A percentile compares a stretch with the other conserved stretches of the same genome.
Conservation (phyloP, 2,888 invertebrate genomes). For the Thumatha senex region DNA sequence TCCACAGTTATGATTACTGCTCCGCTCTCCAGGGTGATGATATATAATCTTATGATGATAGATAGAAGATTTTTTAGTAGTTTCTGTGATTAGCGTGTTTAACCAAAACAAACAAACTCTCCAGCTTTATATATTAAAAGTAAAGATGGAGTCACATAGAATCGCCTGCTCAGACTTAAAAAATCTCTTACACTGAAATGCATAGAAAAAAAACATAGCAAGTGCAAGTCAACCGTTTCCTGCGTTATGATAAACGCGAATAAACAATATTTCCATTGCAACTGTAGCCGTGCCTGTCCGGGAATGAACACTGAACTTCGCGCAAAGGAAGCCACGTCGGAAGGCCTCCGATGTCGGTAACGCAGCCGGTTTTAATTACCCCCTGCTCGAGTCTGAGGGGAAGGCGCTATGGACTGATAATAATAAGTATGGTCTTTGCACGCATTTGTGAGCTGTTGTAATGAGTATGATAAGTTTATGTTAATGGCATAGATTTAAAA, state of each 20-base stretch:
- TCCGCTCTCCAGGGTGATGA: too few relatives aligned
- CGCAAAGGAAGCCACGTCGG: constrained; percentile 49
- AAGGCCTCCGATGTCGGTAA: constrained; percentile 44
- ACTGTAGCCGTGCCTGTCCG: constrained; percentile 31
- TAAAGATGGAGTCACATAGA: too few relatives aligned
- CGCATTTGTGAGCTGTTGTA: constrained; percentile 53
- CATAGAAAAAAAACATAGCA: constrained; percentile 10
- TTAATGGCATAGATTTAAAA: constrained; percentile 2
- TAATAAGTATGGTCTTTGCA: constrained; percentile 62
- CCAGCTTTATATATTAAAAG: too few relatives aligned
- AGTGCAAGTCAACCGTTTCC: constrained; percentile 36
- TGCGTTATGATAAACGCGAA: constrained; percentile 37
- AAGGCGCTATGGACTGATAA: constrained; percentile 36
- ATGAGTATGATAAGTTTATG: constrained; percentile 28
- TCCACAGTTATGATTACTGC: too few relatives aligned
- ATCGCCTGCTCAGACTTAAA: too few relatives aligned
- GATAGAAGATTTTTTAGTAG: too few relatives aligned
- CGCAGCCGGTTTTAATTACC: constrained; percentile 56
- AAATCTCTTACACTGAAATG: too few relatives aligned
- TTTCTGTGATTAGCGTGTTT: too few relatives aligned
- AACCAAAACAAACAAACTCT: too few relatives aligned
- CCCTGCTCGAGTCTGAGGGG: constrained; percentile 14
- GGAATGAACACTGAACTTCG: constrained; percentile 36
- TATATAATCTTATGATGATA: too few relatives aligned
- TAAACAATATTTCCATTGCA: constrained; percentile 37